Base-by-base conservation (phyloP, 2,888 invertebrate species). In the Archaeoteleia sp. region DNA sequence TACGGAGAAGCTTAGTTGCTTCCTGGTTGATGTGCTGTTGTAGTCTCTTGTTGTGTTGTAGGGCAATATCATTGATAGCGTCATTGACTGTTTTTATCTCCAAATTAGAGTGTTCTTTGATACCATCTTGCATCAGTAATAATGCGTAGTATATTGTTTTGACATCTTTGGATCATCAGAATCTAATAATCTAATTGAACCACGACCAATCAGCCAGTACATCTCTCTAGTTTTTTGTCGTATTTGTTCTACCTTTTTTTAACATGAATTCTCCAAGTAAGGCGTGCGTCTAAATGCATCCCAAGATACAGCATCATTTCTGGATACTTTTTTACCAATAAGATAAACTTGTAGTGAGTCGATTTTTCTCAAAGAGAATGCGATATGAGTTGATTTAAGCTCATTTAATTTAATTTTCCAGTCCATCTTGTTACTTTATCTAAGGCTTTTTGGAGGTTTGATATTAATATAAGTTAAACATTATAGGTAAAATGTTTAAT, bases 401-500 rank as follows among this genome's bases (percentile, higher is more conserved):
- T 73, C 69, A 48, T 69, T 73, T 8, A 65, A 32, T n/a, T n/a
- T n/a, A n/a, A n/a, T n/a, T n/a, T n/a, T n/a, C n/a, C n/a, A n/a
- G n/a, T n/a, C n/a, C n/a, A n/a, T 48, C 73, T 72, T 8, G 67
- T 75, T 49, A 49, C 46, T 72, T 71, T 63, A 42, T 63, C 23
- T 6, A 34, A 5, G 2, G 20, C 5, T 20, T 5, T 2, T 20
- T 20, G 20, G 2, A 20, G 20, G 20, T 20, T 20, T 20, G 2
- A 2, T 4, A n/a, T n/a, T n/a, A n/a, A n/a, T n/a, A n/a, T n/a
- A n/a, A n/a, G n/a, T n/a, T n/a, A n/a, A n/a, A n/a, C n/a, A n/a
- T n/a, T n/a, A n/a, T n/a, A n/a, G n/a, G n/a, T n/a, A n/a, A n/a
- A n/a, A n/a, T n/a, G n/a, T n/a, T n/a, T n/a, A n/a, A n/a, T n/a